Evolutionary conservation across 2,797 vertebrate genomes (phyloP).

Genomic region (Okamejei kenojei): DNA sequence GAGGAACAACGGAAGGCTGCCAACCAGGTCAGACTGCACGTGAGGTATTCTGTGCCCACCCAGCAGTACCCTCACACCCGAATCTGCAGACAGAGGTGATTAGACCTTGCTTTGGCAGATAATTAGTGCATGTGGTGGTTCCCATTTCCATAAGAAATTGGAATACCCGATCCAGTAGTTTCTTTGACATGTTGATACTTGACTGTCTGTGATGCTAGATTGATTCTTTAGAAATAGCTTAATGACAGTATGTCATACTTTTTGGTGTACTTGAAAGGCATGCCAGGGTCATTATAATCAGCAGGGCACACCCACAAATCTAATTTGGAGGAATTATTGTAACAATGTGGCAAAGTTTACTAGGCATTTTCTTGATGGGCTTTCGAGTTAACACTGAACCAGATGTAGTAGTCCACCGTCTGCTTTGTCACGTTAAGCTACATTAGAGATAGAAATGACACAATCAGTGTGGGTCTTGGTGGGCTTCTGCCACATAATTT

Average conservation of each 20-base stretch:
- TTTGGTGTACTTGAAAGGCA: slow-evolving; percentile 7
- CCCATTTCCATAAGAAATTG: slow-evolving; percentile 34
- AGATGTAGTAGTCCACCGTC: background rate
- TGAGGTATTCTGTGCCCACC: slow-evolving; percentile 35
- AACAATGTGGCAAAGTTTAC: background rate
- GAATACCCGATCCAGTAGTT: slow-evolving; percentile 25
- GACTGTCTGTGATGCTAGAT: slow-evolving; percentile 8
- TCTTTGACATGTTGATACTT: slow-evolving; percentile 20
- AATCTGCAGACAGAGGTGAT: slow-evolving; percentile 34
- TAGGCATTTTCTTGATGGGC: background rate
- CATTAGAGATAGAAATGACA: background rate
- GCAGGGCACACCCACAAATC: background rate
- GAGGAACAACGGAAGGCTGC: slow-evolving; percentile 33
- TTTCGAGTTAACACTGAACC: background rate
- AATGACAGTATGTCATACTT: slow-evolving; percentile 15
- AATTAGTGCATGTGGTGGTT: slow-evolving; percentile 35
- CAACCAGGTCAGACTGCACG: slow-evolving; percentile 34
- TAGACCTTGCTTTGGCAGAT: slow-evolving; percentile 36
- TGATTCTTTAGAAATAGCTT: background rate
- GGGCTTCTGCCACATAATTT: background rate
- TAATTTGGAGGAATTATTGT: background rate
- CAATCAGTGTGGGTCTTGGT: background rate
- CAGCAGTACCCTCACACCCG: slow-evolving; percentile 36
- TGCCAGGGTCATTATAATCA: background rate
- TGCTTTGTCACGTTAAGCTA: background rate